These are phyloP conservation scores for Albula goreensis DNA, from an alignment of 2,113 vertebrate species.

Conservation along the genomic window DNA sequence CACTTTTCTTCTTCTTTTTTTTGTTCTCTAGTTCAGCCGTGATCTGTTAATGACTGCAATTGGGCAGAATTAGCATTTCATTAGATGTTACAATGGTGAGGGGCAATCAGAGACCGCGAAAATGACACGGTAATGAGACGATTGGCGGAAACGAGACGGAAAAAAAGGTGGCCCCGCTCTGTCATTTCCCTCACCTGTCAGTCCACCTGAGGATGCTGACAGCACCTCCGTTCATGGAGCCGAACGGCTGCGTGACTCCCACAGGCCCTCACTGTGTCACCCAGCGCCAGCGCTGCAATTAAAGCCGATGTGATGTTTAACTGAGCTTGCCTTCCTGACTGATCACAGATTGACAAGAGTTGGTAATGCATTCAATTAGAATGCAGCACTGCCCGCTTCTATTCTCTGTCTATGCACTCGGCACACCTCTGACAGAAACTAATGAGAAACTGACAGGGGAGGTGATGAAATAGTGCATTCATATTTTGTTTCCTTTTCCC, in stretches of 20 bases:
- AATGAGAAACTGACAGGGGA: constrained; percentile 22
- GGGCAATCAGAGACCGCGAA: neutral
- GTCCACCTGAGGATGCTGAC: neutral
- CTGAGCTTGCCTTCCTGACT: neutral
- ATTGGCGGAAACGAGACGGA: neutral
- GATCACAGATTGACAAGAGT: neutral
- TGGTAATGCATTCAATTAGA: neutral
- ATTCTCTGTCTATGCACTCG: neutral
- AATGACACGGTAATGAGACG: neutral
- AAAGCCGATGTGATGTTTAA: neutral
- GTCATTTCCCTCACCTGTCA: neutral
- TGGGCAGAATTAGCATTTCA: neutral
- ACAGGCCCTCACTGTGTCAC: neutral
- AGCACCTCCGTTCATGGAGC: neutral
- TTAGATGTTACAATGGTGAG: neutral
- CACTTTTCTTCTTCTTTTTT: neutral
- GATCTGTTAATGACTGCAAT: neutral
- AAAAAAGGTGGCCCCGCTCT: neutral
- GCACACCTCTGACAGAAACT: constrained; percentile 12
- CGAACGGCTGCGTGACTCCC: neutral
- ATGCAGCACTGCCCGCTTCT: neutral
- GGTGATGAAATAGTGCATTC: neutral
- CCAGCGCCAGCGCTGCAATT: constrained; percentile 1
- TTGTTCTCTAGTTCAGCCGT: neutral
- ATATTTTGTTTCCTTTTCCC: constrained; percentile 19